These are phyloP conservation scores for Acrocephalus arundinaceus DNA, from an alignment of 2,113 vertebrate species.

Conservation along the genomic window DNA sequence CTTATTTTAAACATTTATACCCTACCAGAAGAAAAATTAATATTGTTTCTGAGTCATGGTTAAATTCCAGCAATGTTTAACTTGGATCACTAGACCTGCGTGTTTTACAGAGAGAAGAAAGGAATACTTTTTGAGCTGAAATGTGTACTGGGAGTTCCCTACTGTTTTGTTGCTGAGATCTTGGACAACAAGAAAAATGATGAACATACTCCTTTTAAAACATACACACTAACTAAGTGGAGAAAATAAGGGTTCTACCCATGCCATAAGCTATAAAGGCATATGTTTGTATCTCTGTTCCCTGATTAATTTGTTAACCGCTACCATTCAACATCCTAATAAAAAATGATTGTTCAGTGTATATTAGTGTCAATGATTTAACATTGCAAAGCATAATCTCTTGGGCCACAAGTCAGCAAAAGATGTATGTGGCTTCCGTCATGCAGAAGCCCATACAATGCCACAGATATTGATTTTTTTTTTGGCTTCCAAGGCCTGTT, in stretches of 20 bases:
- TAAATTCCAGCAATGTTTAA: slow-evolving; percentile 83
- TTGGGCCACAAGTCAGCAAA: slow-evolving; percentile 18
- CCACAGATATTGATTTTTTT: not conserved
- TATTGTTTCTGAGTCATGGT: slow-evolving; percentile 82
- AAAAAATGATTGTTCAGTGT: slow-evolving; percentile 36
- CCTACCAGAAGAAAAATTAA: slow-evolving; percentile 78
- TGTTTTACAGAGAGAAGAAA: slow-evolving; percentile 69
- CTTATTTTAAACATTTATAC: slow-evolving; percentile 72
- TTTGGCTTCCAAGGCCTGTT: not conserved
- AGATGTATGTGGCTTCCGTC: slow-evolving; percentile 1
- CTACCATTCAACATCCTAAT: slow-evolving; percentile 34
- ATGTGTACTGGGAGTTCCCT: slow-evolving; percentile 74
- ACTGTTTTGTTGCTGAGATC: slow-evolving; percentile 74
- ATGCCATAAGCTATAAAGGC: not conserved
- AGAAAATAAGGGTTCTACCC: slow-evolving; percentile 9
- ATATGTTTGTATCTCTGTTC: not conserved
- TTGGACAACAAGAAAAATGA: slow-evolving; percentile 68
- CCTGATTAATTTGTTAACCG: slow-evolving; percentile 22
- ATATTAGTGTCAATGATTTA: slow-evolving; percentile 31
- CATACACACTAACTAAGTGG: not conserved
- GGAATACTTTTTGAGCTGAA: slow-evolving; percentile 62
- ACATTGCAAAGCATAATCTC: slow-evolving; percentile 43
- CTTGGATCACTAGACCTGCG: slow-evolving; percentile 72
- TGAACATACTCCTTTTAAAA: slow-evolving; percentile 46
- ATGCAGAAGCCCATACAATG: not conserved